These are phyloP conservation scores for Harpalus rubripes DNA, from an alignment of 2,888 invertebrate genomes.

Conservation along the genomic window DNA sequence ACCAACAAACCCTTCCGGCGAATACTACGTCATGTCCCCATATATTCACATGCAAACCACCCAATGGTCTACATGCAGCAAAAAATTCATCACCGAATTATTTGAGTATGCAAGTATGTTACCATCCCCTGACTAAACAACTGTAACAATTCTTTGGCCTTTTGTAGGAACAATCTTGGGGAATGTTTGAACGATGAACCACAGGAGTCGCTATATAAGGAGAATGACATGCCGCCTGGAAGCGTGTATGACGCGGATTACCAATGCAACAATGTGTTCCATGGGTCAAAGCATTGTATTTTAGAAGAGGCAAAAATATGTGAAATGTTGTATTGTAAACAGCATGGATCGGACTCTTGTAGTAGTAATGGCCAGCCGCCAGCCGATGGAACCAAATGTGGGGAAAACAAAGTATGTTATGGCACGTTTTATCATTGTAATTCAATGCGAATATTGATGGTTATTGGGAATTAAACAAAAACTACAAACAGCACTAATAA, in stretches of 20 bases:
- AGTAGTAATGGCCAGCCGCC: slow-evolving; percentile 80
- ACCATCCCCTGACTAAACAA: slow-evolving; percentile 4
- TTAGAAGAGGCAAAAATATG: slow-evolving; percentile 75
- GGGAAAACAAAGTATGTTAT: slow-evolving; percentile 79
- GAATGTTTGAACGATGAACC: slow-evolving; percentile 84
- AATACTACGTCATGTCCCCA: slow-evolving; percentile 82
- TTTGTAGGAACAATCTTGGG: slow-evolving; percentile 81
- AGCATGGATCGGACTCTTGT: slow-evolving; percentile 77
- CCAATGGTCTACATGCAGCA: slow-evolving; percentile 81
- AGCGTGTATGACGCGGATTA: slow-evolving; percentile 83
- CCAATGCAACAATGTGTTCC: slow-evolving; percentile 79
- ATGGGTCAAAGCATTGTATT: slow-evolving; percentile 73
- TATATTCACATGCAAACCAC: slow-evolving; percentile 78
- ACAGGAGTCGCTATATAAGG: slow-evolving; percentile 79
- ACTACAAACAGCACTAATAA: too few relatives aligned
- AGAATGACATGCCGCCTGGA: slow-evolving; percentile 82
- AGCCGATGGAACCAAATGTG: slow-evolving; percentile 84
- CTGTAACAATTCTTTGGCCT: slow-evolving; percentile 43
- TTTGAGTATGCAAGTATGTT: slow-evolving; percentile 78
- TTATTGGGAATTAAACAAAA: too few relatives aligned
- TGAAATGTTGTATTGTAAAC: slow-evolving; percentile 79
- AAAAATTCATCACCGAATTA: slow-evolving; percentile 79
- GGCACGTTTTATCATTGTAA: too few relatives aligned
- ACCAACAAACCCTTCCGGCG: slow-evolving; percentile 77
- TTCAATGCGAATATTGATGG: too few relatives aligned